Percentiles rank a stretch among this genome's conserved stretches.
Conservation (phyloP, 1,140 invertebrate species). For the Rhyzopertha dominica region DNA sequence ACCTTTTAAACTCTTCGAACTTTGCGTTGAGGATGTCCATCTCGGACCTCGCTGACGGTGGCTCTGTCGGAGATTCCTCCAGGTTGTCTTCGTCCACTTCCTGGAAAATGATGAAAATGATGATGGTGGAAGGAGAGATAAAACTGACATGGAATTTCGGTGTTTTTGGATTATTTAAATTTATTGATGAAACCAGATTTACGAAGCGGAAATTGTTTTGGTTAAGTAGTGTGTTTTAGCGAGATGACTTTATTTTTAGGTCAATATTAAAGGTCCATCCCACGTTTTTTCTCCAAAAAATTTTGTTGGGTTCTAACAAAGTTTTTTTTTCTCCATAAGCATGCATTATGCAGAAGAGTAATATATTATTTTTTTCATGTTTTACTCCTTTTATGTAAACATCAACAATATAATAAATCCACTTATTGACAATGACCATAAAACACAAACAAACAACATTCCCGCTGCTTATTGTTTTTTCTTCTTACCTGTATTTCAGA, state of each 20-base stretch:
- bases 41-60: conserved; percentile 37
- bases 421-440: too few species aligned
- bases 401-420: too few species aligned
- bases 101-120: conserved; percentile 39
- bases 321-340: too few species aligned
- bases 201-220: not conserved
- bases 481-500: conserved; percentile 68
- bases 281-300: too few species aligned
- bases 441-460: too few species aligned
- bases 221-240: not conserved
- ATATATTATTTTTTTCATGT: too few species aligned
- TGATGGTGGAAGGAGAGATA: not conserved
- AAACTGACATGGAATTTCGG: not conserved
- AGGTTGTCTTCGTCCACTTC: conserved; percentile 58
- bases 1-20: conserved; percentile 45
- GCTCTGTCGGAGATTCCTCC: conserved; percentile 31
- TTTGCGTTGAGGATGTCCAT: conserved; percentile 45
- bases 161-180: not conserved
- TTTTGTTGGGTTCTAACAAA: too few species aligned
- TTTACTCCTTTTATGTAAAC: too few species aligned
- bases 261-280: too few species aligned
- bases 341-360: too few species aligned
- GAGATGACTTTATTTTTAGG: not conserved
- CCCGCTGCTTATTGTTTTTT: too few species aligned
- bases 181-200: not conserved